These are phyloP conservation scores for Drosophila pseudoananassae DNA, from an alignment of 1,140 invertebrate species.

Conservation along the genomic window DNA sequence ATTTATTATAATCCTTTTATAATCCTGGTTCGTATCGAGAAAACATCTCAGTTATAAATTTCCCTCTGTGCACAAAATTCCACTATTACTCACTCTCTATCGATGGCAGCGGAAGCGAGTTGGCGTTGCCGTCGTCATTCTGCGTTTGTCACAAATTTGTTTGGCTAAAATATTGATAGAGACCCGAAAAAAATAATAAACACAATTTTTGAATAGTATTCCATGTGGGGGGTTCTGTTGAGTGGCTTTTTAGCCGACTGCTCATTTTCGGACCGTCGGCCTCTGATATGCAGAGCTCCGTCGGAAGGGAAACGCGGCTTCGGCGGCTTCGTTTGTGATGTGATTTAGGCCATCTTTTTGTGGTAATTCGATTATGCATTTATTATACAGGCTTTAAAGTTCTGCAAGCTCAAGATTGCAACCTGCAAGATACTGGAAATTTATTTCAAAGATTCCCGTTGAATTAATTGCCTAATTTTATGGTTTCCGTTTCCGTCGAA, in stretches of 20 bases:
- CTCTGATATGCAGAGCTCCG: constrained; percentile 49
- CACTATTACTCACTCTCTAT: constrained; percentile 8
- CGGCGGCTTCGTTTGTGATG: constrained; percentile 23
- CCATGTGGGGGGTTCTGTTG: constrained; percentile 41
- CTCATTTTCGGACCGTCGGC: constrained; percentile 7
- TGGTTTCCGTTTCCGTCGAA: background rate
- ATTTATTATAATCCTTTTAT: too few species aligned
- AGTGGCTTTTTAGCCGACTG: constrained; percentile 12
- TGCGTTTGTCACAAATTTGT: constrained; percentile 68
- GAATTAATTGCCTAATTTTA: background rate
- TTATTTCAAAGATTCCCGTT: background rate
- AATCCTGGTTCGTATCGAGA: too few species aligned
- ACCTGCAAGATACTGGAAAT: too few species aligned
- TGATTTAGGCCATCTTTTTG: constrained; percentile 48
- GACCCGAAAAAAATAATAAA: constrained; percentile 28
- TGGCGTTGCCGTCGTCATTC: constrained; percentile 54
- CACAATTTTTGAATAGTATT: constrained; percentile 51
- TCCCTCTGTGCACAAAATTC: background rate
- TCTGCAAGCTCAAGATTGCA: background rate
- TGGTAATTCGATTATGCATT: constrained; percentile 65
- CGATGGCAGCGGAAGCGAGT: constrained; percentile 59
- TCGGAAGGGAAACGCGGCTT: constrained; percentile 36
- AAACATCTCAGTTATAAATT: background rate
- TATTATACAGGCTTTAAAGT: constrained; percentile 24
- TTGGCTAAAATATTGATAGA: constrained; percentile 61